Conservation (phyloP, 1,140 invertebrate species). For the Drosophila watanabei region DNA sequence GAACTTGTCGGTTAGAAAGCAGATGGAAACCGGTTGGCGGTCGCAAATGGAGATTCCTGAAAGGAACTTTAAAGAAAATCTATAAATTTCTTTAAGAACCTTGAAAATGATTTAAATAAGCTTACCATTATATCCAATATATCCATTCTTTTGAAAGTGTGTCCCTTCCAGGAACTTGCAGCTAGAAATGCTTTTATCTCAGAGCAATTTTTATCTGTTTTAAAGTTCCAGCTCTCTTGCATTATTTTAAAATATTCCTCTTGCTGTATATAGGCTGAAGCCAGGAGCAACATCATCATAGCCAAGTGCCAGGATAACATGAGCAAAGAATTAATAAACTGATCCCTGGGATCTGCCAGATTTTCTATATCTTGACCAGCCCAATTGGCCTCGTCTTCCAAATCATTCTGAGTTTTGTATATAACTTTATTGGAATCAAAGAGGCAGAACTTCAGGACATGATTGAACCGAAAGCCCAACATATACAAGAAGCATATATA, state of each 20-base stretch:
- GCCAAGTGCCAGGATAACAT: conserved; percentile 39
- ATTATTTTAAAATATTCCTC: conserved; percentile 21
- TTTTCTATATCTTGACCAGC: conserved; percentile 6
- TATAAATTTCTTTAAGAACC: background rate
- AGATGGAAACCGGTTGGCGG: conserved; percentile 15
- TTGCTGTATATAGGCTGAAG: conserved; percentile 42
- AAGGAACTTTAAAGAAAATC: conserved; percentile 10
- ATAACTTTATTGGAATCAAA: conserved; percentile 21
- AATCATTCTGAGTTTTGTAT: conserved; percentile 27
- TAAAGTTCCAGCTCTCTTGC: conserved; percentile 16
- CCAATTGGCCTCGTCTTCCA: conserved; percentile 44
- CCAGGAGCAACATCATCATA: conserved; percentile 34
- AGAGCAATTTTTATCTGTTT: conserved; percentile 1
- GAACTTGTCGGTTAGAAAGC: conserved; percentile 14
- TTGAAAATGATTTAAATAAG: background rate
- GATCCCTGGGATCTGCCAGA: background rate
- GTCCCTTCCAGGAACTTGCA: background rate
- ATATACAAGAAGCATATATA: conserved; percentile 20
- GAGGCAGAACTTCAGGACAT: background rate
- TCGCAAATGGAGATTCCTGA: conserved; percentile 25
- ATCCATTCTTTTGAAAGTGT: conserved; percentile 20
- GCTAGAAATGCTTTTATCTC: background rate
- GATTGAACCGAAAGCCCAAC: conserved; percentile 15
- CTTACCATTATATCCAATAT: conserved; percentile 35
- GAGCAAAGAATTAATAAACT: background rate